These are phyloP conservation scores for Junonia oenone DNA, from an alignment of 2,888 invertebrate genomes.

Conservation along the genomic window DNA sequence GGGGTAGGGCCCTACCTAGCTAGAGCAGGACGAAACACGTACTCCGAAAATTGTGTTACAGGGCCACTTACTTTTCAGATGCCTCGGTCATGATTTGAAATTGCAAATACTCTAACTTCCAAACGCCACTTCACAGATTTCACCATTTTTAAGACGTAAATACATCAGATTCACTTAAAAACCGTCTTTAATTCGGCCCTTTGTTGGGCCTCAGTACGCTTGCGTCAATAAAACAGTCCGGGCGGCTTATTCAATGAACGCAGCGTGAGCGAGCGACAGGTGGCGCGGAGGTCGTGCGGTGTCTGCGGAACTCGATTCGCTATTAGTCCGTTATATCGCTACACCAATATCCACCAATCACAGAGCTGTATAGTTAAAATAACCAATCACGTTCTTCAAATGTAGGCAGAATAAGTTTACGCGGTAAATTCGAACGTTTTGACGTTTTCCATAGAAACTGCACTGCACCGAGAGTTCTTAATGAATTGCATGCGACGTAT, in stretches of 20 bases:
- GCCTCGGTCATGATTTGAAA: conserved; percentile 94
- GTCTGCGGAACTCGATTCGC: conserved; percentile 33
- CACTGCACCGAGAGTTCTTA: not conserved
- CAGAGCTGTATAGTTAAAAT: conserved; percentile 34
- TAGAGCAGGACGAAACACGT: conserved; percentile 58
- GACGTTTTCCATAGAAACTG: conserved; percentile 15
- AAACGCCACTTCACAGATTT: conserved; percentile 89
- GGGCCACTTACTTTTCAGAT: conserved; percentile 90
- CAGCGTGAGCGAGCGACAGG: conserved; percentile 64
- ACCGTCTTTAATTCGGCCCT: conserved; percentile 75
- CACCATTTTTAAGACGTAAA: conserved; percentile 91
- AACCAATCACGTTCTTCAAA: conserved; percentile 47
- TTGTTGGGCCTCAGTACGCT: conserved; percentile 77
- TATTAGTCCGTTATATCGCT: conserved; percentile 46
- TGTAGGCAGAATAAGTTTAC: conserved; percentile 32
- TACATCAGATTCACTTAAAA: conserved; percentile 82
- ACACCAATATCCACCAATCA: conserved; percentile 48
- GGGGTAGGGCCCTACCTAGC: conserved; percentile 69
- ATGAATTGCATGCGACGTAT: conserved; percentile 28
- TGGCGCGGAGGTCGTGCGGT: conserved; percentile 65
- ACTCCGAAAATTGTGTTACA: conserved; percentile 53
- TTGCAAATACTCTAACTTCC: conserved; percentile 90
- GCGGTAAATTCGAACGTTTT: conserved; percentile 53
- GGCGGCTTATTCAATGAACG: conserved; percentile 72
- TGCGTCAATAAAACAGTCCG: conserved; percentile 73